Evolutionary conservation across 2,113 vertebrate species (phyloP), one percentile per base, ranked within the genome.

Genomic region (Peromyscus maniculatus): DNA sequence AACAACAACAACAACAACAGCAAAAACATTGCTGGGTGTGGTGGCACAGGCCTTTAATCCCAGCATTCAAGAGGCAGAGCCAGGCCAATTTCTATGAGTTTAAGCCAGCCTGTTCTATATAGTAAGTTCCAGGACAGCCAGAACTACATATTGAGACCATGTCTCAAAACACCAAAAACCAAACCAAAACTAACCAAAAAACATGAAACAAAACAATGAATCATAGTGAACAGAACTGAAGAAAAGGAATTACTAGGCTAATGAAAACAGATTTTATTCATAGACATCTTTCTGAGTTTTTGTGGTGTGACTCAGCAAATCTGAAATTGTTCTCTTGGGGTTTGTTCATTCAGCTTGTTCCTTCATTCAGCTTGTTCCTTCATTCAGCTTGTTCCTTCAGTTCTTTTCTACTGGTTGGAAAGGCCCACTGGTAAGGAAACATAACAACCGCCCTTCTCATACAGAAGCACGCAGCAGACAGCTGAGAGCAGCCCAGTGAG

Each of bases 251-350:
- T 67, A 46, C 3, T 7, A 84, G 66, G 31, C 19, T 19, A 43
- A 26, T 0, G 7, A 91, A 78, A 95, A 52, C 1, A 26, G 39
- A 66, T 31, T 84, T 92, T 43, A n/a, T 95, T 96, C 36, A 49
- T 94, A 55, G 82, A 88, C 92, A 83, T 78, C 71, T 67, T 93
- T 71, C 72, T 96, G 84, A 87, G 64, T 87, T 91, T 94, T 84
- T 78, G 59, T 59, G 67, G 69, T 78, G 59, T 59, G 67, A 64
- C 91, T 24, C 19, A 43, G 55, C 49, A 55, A 84, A 91, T 90
- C 39, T 80, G 94, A 96, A 49, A 49, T 82, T 6, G 31, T 78
- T 90, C 92, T 11, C 17, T 77, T 52, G 79, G 82, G 74, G 75
- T 75, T 86, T 12, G 16, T 86, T 86, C 7, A 17, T 46, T 66